Evolutionary conservation across 2,888 invertebrate species (phyloP), one percentile per base, ranked within the genome.

Genomic region (Charanyca ferruginea): DNA sequence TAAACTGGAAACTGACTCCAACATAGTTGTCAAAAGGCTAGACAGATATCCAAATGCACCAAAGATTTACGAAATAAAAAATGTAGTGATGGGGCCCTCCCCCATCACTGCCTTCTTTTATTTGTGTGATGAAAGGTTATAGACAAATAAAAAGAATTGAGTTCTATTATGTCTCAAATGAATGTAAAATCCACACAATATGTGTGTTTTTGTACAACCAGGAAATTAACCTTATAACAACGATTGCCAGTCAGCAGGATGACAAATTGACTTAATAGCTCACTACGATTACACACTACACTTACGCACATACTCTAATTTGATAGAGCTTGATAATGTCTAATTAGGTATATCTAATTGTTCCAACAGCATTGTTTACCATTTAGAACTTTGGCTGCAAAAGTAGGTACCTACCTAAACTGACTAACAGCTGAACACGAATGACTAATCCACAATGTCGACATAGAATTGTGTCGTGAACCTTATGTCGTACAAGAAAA

Each of bases 401-500:
- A 42, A 42, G 42, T 28, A 28, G n/a, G 13, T 25, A 66, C 42
- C 6, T 70, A 20, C 16, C 22, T 47, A 48, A 44, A 20, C 35
- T 35, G 25, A 69, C 22, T 44, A 70, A 45, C 18, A 62, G 44
- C 44, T 62, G n/a, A 48, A 51, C 32, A 42, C 42, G 13, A 13
- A 42, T 74, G 66, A 74, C 67, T 58, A 66, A 79, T 28, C 16
- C 16, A 25, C 11, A 9, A 44, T 74, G 65, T 73, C 59, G 20
- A 55, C 55, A 77, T 38, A 65, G 47, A 58, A 48, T 57, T 45
- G 65, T 57, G 44, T 60, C 28, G 45, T 71, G 13, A 65, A 61
- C 51, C 73, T 55, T 48, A 62, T 69, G 70, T 70, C 45, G n/a
- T 47, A 57, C 55, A 71, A 60, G 77, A 79, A 57, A 68, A 70